Evolutionary conservation across 2,113 vertebrate genomes (phyloP), one percentile per base, ranked within the genome.

Genomic region (Mesoclemmys tuberculata): DNA sequence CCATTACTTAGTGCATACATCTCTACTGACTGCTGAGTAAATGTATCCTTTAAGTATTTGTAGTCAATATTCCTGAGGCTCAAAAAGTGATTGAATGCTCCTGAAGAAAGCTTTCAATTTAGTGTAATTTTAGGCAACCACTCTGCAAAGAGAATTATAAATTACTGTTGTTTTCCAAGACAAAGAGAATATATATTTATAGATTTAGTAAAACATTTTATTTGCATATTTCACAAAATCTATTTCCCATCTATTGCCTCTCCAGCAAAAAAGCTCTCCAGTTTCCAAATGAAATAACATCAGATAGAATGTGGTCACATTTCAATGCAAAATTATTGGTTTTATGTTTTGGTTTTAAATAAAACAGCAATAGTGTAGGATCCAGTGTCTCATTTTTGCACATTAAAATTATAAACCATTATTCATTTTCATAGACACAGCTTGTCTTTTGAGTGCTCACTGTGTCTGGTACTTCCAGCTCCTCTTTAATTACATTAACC

Each of bases 171-270:
- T 95, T 94, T 97, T 94, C 68, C 91, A 93, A 87, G 87, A 87
- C 87, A 96, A 94, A 93, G n/a, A 49, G n/a, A 96, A 95, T 93
- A 82, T 38, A 38, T 95, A 98, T 91, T 95, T 94, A 88, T 81
- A 90, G 68, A 89, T 95, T 94, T 95, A 96, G 75, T 86, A 88
- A 94, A 88, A 93, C 27, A 82, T 96, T 80, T 89, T 95, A 96
- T 93, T 96, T 97, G 58, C 92, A 90, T 90, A 94, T 64, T 93
- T 90, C 27, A 95, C 24, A 90, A 93, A 93, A 79, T 91, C 56
- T 56, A 92, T 90, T 94, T 95, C 96, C 9, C 89, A 12, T 56
- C 49, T 87, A 1, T 9, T 74, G 85, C 3, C 14, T 80, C 19
- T 68, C 54, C 22, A 24, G 49, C 31, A 21, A 92, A 91, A 93